Evolutionary conservation across 2,113 vertebrate genomes (phyloP).

Genomic region (Pseudopipra pipra): DNA sequence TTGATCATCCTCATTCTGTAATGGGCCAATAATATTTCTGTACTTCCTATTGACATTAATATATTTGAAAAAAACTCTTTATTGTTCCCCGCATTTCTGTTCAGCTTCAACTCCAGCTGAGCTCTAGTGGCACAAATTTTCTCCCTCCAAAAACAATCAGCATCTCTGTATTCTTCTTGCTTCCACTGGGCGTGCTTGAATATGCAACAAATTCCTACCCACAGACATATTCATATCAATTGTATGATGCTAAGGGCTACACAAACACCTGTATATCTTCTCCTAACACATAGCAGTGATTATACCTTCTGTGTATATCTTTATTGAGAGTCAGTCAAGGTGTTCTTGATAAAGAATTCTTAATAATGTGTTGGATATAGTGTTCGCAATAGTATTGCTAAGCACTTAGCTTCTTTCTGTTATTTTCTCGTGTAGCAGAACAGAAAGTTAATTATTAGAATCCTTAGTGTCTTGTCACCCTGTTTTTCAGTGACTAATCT

Average conservation of each 20-base stretch:
- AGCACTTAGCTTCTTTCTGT: not conserved
- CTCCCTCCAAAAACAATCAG: not conserved
- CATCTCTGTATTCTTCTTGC: not conserved
- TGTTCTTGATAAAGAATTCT: not conserved
- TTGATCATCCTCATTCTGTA: not conserved
- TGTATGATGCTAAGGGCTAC: not conserved
- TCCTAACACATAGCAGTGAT: not conserved
- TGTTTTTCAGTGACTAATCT: not conserved
- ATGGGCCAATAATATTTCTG: not conserved
- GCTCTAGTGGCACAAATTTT: not conserved
- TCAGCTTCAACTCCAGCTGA: not conserved
- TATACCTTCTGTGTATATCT: not conserved
- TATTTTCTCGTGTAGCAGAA: not conserved
- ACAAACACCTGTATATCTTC: not conserved
- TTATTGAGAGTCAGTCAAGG: not conserved
- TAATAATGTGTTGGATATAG: not conserved
- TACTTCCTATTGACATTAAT: not conserved
- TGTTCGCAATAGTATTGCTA: not conserved
- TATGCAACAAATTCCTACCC: not conserved
- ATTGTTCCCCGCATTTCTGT: not conserved
- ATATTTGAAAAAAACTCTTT: not conserved
- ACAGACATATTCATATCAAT: accelerated
- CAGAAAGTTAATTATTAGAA: not conserved
- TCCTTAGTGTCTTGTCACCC: accelerated
- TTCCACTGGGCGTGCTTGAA: not conserved